phyloP scores from a whole-genome alignment of 2,797 vertebrate species.

The Falco novaeseelandiae region DNA sequence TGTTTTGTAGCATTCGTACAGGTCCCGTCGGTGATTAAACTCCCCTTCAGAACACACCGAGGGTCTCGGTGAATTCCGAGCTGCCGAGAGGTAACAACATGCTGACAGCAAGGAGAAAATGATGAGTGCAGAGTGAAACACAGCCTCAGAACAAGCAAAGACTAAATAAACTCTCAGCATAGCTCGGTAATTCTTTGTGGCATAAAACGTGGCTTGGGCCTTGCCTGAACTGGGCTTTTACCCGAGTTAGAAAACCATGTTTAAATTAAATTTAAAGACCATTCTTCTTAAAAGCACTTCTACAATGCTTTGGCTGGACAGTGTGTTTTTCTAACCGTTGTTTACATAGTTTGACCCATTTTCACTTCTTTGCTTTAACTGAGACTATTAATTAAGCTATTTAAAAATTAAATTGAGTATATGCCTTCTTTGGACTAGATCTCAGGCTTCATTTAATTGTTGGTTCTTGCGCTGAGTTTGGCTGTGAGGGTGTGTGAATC shows the following conservation, averaged over 20 bases:
- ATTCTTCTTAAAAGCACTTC: constrained; percentile 39
- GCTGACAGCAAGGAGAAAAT: background rate
- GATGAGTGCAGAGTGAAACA: constrained; percentile 10
- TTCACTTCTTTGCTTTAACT: constrained; percentile 52
- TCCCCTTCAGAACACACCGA: background rate
- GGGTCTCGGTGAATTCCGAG: background rate
- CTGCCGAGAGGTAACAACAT: background rate
- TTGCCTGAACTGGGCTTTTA: constrained; percentile 30
- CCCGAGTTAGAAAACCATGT: background rate
- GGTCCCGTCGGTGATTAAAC: background rate
- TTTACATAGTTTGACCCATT: constrained; percentile 70
- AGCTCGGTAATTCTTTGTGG: background rate
- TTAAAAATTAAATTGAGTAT: constrained; percentile 64
- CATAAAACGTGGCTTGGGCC: background rate
- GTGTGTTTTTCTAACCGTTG: constrained; percentile 57
- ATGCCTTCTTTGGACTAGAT: constrained; percentile 44
- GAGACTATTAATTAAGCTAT: constrained; percentile 68
- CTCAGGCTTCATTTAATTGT: constrained; percentile 65
- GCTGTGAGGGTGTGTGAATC: constrained; percentile 62
- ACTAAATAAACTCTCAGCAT: constrained; percentile 44
- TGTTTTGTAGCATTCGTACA: background rate
- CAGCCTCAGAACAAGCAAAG: background rate
- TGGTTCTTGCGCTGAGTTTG: constrained; percentile 26
- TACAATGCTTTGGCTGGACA: constrained; percentile 52
- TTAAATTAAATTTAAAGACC: constrained; percentile 52